Evolutionary conservation across 64 coral and sea anemone genomes (phyloP).

Genomic region (Pachyseris speciosa): DNA sequence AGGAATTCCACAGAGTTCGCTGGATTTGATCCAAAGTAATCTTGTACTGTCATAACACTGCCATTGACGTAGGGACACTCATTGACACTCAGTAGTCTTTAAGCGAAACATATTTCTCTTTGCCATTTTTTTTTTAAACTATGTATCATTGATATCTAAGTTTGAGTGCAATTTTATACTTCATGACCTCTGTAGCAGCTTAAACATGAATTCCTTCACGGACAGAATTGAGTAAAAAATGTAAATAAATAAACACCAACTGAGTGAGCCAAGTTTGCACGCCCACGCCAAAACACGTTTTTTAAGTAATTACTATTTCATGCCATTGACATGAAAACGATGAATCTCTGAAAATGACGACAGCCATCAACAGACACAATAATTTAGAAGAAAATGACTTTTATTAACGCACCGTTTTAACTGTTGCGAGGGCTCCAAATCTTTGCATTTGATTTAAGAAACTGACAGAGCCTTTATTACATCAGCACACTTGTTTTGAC

Average conservation of each 20-base stretch:
- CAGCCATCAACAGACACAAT: not conserved
- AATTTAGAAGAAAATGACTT: not conserved
- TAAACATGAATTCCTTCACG: conserved; percentile 10
- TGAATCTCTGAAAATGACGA: not conserved
- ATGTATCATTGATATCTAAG: too few species aligned
- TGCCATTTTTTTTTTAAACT: too few species aligned
- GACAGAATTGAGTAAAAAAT: not conserved
- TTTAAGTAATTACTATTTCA: not conserved
- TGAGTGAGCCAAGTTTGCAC: not conserved
- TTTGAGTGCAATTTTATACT: too few species aligned
- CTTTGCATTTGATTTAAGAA: not conserved
- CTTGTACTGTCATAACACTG: too few species aligned
- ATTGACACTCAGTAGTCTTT: too few species aligned
- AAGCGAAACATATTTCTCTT: too few species aligned
- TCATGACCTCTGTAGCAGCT: too few species aligned
- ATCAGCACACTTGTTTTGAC: not conserved
- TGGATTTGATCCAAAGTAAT: not conserved
- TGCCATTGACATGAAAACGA: not conserved
- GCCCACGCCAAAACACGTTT: not conserved
- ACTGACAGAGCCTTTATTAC: not conserved
- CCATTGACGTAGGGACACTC: too few species aligned
- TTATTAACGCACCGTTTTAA: not conserved
- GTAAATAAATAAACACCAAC: not conserved
- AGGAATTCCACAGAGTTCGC: too few species aligned
- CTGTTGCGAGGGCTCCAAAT: not conserved